Conservation (phyloP, 2,888 invertebrate genomes). For the Drosophila koepferae region DNA sequence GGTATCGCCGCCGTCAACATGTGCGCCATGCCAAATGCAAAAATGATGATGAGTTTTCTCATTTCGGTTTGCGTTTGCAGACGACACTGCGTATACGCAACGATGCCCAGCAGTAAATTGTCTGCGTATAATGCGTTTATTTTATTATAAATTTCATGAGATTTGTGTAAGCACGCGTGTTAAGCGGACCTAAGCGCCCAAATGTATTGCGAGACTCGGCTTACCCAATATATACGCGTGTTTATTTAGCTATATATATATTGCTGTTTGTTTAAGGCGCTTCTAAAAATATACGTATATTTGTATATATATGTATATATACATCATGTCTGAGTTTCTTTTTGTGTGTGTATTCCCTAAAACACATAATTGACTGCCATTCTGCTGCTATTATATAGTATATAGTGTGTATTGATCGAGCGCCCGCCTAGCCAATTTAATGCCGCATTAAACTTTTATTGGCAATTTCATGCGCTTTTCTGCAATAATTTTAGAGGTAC, state of each 20-base stretch:
- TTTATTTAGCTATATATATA: conserved; percentile 15
- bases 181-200: conserved; percentile 26
- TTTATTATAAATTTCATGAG: conserved; percentile 64
- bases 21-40: conserved; percentile 67
- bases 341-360: conserved; percentile 45
- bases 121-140: conserved; percentile 62
- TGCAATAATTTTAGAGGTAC: conserved; percentile 58
- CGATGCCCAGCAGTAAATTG: conserved; percentile 59
- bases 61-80: conserved; percentile 26
- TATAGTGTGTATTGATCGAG: conserved; percentile 61
- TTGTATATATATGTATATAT: neutral
- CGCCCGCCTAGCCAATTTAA: conserved; percentile 59
- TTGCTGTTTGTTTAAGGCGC: conserved; percentile 25
- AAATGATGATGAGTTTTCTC: conserved; percentile 74
- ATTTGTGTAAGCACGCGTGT: conserved; percentile 56
- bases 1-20: conserved; percentile 49
- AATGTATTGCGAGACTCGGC: conserved; percentile 23
- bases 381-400: conserved; percentile 30
- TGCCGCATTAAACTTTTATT: conserved; percentile 73
- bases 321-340: neutral
- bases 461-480: conserved; percentile 59
- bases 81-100: conserved; percentile 46
- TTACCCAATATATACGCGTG: conserved; percentile 35
- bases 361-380: conserved; percentile 67
- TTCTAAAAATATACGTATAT: conserved; percentile 27